Conservation (phyloP, 2,113 vertebrate genomes). For the Halichoerus grypus region DNA sequence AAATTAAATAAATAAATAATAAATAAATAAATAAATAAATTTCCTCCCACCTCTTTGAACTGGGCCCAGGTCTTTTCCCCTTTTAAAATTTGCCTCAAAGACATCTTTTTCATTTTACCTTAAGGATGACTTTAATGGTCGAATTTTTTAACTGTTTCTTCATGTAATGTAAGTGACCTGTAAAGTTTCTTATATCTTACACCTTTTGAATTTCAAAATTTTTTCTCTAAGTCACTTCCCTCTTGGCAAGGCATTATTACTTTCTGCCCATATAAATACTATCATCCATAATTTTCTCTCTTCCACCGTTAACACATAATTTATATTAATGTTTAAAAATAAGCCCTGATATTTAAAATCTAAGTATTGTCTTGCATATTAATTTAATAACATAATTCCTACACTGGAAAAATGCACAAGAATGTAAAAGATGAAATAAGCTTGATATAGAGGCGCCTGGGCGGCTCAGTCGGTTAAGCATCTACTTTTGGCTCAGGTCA, state of each 20-base stretch:
- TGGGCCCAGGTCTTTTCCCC: not conserved
- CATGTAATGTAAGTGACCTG: conserved; percentile 3
- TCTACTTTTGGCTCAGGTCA: not conserved
- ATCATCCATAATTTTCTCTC: conserved; percentile 39
- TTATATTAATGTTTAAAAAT: conserved; percentile 49
- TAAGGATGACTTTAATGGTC: conserved; percentile 58
- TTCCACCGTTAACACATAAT: not conserved
- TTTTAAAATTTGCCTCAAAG: conserved; percentile 64
- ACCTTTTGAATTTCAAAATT: conserved; percentile 58
- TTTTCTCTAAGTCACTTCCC: conserved; percentile 35
- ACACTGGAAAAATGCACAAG: not conserved
- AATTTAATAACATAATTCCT: not conserved
- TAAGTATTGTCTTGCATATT: not conserved
- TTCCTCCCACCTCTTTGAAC: conserved; percentile 51
- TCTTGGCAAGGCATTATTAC: conserved; percentile 46
- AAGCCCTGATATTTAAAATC: conserved; percentile 51
- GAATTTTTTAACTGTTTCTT: conserved; percentile 54
- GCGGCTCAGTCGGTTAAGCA: not conserved
- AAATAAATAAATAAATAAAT: not conserved
- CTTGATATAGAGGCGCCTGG: not conserved
- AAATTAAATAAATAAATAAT: too few relatives aligned
- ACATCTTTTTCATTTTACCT: conserved; percentile 63
- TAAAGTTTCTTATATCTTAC: not conserved
- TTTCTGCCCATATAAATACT: conserved; percentile 35
- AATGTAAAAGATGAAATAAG: not conserved